These are phyloP conservation scores for Noctua janthe DNA, from an alignment of 2,888 invertebrate genomes.

Conservation along the genomic window DNA sequence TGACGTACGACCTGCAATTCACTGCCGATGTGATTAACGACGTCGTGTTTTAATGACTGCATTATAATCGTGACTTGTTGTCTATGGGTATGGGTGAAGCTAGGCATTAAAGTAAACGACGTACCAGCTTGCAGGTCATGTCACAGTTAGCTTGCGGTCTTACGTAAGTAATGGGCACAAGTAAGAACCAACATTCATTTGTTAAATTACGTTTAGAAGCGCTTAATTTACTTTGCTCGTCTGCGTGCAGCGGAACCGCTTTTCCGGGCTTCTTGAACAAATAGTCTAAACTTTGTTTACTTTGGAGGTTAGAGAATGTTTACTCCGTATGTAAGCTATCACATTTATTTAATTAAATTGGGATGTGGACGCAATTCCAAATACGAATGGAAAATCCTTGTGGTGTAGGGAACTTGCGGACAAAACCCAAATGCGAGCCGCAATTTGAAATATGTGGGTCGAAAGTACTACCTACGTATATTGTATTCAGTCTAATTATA, in stretches of 20 bases:
- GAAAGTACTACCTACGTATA: neutral
- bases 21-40: constrained; percentile 48
- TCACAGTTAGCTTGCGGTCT: constrained; percentile 23
- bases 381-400: constrained; percentile 31
- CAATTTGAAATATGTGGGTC: constrained; percentile 23
- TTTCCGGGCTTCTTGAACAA: constrained; percentile 30
- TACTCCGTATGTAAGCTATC: constrained; percentile 11
- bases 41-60: constrained; percentile 54
- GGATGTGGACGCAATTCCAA: constrained; percentile 23
- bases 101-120: constrained; percentile 51
- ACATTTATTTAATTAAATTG: constrained; percentile 39
- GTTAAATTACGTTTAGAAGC: constrained; percentile 31
- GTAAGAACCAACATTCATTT: constrained; percentile 11
- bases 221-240: constrained; percentile 43
- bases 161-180: constrained; percentile 23
- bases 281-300: constrained; percentile 28
- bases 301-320: constrained; percentile 23
- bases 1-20: constrained; percentile 29
- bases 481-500: no score
- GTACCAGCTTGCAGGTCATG: constrained; percentile 35
- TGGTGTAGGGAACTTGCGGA: constrained; percentile 19
- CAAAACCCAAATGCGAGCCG: constrained; percentile 9
- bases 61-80: constrained; percentile 49
- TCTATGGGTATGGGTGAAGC: constrained; percentile 35
- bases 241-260: constrained; percentile 5